Conservation (phyloP, 1,140 invertebrate species). For the Eriosoma lanigerum region DNA sequence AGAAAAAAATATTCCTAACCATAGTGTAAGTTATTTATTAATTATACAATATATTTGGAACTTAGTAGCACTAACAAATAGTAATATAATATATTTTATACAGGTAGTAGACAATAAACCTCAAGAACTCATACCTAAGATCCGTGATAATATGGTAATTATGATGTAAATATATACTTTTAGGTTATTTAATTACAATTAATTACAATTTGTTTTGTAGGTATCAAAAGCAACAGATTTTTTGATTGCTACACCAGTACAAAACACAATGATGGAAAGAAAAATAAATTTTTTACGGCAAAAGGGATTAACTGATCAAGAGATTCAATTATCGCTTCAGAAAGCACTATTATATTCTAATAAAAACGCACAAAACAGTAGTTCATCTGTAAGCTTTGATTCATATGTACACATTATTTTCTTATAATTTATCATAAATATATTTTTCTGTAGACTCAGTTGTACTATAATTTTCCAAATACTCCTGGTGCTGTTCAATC, state of each 20-base stretch:
- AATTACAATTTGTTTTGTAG: neutral
- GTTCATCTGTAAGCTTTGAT: neutral
- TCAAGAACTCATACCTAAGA: neutral
- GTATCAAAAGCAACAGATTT: constrained; percentile 21
- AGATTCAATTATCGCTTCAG: neutral
- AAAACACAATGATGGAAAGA: neutral
- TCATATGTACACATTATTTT: neutral
- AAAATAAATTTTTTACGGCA: neutral
- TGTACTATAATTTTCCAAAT: neutral
- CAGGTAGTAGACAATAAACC: neutral
- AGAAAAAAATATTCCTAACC: neutral
- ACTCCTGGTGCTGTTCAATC: neutral
- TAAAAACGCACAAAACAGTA: neutral
- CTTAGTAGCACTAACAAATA: too few species aligned
- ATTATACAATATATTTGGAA: too few species aligned
- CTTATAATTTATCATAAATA: neutral
- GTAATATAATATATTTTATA: neutral
- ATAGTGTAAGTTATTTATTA: neutral
- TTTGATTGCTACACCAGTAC: neutral
- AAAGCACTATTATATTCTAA: neutral
- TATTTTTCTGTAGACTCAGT: neutral
- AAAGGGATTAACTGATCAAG: constrained; percentile 20
- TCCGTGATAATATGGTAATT: neutral
- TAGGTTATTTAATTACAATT: neutral
- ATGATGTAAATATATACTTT: neutral